Evolutionary conservation across 2,113 vertebrate species (phyloP).

Genomic region (Tringa solitaria): DNA sequence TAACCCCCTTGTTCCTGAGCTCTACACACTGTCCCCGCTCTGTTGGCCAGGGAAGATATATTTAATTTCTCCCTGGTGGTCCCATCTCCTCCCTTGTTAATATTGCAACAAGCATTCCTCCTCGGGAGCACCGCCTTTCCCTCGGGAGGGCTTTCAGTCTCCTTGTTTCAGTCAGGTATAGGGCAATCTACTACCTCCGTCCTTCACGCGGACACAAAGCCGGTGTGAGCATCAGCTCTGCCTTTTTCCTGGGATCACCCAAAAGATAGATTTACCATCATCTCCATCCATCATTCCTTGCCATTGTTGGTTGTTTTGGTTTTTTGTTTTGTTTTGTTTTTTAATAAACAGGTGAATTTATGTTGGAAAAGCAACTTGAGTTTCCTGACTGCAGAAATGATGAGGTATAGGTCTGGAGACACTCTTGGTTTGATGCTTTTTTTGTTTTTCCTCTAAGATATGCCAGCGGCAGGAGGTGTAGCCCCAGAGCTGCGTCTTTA

Average conservation of each 20-base stretch:
- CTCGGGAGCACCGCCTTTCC: neutral
- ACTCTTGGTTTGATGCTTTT: neutral
- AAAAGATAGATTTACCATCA: neutral
- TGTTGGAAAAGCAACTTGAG: neutral
- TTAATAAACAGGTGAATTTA: neutral
- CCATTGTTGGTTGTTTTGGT: neutral
- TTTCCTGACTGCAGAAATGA: neutral
- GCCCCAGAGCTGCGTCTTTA: neutral
- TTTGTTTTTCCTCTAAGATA: neutral
- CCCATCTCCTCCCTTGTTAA: neutral
- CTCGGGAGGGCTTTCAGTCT: conserved; percentile 20
- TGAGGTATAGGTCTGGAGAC: neutral
- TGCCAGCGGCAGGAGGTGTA: neutral
- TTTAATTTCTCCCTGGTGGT: neutral
- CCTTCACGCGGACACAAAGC: neutral
- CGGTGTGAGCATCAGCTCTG: neutral
- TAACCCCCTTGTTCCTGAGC: neutral
- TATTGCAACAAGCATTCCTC: neutral
- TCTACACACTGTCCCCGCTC: neutral
- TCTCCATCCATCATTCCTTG: neutral
- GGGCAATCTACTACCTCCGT: neutral
- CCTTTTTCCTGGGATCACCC: neutral
- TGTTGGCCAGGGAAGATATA: neutral
- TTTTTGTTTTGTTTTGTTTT: neutral
- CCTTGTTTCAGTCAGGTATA: neutral